Evolutionary conservation across 2,797 vertebrate genomes (phyloP).

Genomic region (Oreonectes daqikongensis): DNA sequence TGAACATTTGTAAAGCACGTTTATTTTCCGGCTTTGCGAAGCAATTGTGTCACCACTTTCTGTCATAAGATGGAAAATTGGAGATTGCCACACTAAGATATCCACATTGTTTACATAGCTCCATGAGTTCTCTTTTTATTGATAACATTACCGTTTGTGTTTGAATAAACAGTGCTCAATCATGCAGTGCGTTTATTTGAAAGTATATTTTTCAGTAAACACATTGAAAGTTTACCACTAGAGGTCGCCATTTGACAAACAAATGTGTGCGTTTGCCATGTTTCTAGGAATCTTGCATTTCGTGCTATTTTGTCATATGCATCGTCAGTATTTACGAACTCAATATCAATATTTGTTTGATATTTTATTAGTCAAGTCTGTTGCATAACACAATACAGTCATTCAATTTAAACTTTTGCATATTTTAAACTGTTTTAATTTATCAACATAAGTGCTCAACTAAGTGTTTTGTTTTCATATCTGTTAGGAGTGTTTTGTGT

Average conservation of each 20-base stretch:
- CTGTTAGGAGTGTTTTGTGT: background rate
- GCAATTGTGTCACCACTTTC: background rate
- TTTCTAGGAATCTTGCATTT: no score
- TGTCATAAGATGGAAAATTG: background rate
- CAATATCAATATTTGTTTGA: background rate
- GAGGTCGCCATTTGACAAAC: conserved; percentile 25
- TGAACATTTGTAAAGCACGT: background rate
- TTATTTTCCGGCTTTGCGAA: background rate
- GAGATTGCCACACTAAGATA: background rate
- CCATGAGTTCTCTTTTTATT: conserved; percentile 21
- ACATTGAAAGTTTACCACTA: conserved; percentile 13
- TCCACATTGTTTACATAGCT: conserved; percentile 12
- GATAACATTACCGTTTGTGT: conserved; percentile 8
- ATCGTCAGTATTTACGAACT: background rate
- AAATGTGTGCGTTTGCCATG: background rate
- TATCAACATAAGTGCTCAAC: background rate
- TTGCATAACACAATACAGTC: background rate
- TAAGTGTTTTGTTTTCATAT: background rate
- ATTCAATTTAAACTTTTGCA: background rate
- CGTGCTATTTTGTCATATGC: no score
- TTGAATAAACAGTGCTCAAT: conserved; percentile 31
- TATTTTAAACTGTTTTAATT: background rate
- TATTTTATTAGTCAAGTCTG: background rate
- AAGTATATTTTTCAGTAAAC: no score
- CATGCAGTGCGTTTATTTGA: background rate